These are phyloP conservation scores for Synergus itoensis DNA, from an alignment of 2,888 invertebrate genomes.

Conservation along the genomic window DNA sequence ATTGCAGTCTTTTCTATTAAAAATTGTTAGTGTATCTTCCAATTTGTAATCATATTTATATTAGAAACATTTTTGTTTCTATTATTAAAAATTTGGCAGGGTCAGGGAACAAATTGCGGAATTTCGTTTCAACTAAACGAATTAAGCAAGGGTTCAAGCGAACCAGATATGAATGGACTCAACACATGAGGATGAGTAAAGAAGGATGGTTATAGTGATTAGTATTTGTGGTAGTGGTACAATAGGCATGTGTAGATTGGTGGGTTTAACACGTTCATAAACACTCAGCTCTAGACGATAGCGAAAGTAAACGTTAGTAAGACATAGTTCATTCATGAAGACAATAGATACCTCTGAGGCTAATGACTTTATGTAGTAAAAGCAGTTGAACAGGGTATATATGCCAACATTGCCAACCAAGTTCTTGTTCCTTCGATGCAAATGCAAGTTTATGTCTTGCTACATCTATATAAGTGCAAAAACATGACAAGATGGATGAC, in stretches of 20 bases:
- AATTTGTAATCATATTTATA: no score
- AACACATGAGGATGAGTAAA: neutral
- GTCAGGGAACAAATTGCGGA: no score
- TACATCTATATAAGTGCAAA: neutral
- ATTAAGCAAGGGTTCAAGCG: neutral
- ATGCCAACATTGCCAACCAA: constrained; percentile 5
- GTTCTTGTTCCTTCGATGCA: constrained; percentile 19
- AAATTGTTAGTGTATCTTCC: no score
- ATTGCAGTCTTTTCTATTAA: no score
- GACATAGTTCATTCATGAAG: constrained; percentile 54
- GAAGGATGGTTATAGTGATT: constrained; percentile 14
- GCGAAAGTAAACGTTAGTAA: constrained; percentile 54
- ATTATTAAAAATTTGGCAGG: no score
- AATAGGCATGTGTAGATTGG: constrained; percentile 16
- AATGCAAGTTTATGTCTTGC: constrained; percentile 16
- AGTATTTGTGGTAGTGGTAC: neutral
- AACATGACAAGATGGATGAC: neutral
- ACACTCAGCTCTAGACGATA: constrained; percentile 48
- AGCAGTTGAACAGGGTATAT: neutral
- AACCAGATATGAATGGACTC: neutral
- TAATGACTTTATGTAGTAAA: constrained; percentile 56
- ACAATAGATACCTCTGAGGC: constrained; percentile 54
- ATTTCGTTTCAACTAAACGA: no score
- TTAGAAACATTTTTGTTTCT: no score
- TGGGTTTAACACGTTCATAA: constrained; percentile 35